phyloP scores from a whole-genome alignment of 2,888 invertebrate species.

The Mythimna ferrago region DNA sequence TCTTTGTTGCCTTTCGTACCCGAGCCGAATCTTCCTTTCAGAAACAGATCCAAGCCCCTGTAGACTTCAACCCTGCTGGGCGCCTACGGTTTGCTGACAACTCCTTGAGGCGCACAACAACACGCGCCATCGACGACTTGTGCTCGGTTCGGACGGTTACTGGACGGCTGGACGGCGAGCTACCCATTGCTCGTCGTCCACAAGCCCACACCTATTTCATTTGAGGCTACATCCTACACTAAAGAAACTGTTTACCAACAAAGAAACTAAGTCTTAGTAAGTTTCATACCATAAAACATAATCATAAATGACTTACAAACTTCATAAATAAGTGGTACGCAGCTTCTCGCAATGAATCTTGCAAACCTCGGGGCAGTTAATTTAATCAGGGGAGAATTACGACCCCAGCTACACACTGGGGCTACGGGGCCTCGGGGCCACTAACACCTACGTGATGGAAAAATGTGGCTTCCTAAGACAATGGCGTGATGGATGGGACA shows the following conservation, averaged over 20 bases:
- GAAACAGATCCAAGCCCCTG: no score
- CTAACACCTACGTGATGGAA: conserved; percentile 41
- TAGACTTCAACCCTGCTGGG: no score
- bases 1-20: no score
- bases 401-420: conserved; percentile 20
- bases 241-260: conserved; percentile 34
- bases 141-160: no score
- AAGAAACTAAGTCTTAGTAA: conserved; percentile 8
- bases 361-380: conserved; percentile 51
- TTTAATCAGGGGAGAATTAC: conserved; percentile 58
- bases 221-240: not conserved
- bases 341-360: conserved; percentile 48
- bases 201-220: not conserved
- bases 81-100: no score
- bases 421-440: not conserved
- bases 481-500: conserved; percentile 32
- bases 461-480: conserved; percentile 47
- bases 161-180: no score
- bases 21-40: no score
- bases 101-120: no score
- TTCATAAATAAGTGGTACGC: conserved; percentile 45
- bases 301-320: conserved; percentile 34
- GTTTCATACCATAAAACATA: conserved; percentile 34
- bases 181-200: no score
- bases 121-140: no score